Base-by-base conservation (phyloP, 2,113 vertebrate species). In the Cyprinus carpio region DNA sequence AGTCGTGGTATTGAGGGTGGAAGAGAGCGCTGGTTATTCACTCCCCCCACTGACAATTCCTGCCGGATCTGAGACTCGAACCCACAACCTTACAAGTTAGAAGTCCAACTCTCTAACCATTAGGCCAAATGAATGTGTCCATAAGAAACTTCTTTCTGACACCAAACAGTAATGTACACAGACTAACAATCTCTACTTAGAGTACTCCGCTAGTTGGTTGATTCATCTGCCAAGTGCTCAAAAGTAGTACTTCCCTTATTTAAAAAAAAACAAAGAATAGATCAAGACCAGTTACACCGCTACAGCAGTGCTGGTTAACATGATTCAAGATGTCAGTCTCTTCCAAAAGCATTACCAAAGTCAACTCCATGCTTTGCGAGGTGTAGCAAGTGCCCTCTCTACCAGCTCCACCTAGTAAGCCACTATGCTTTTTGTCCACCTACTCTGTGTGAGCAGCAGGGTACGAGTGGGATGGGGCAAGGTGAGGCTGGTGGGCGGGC, bases 401-500 rank as follows among this genome's bases (percentile, higher is more conserved):
- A 75, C 87, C 71, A 85, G 79, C 69, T 34, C 49, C 79, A 81
- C 58, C 87, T 80, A 76, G 83, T 56, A 67, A 67, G 67, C 74
- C 16, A 15, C 85, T 92, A 89, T 89, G 72, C 88, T 92, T 91
- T 88, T 91, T 92, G 90, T 90, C 91, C 93, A 88, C 94, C 93
- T 92, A 93, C 94, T 95, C 92, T 87, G 85, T 88, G 89, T 89
- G 88, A 75, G 93, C 90, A 88, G 91, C 91, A 85, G 91, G 90
- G 90, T 88, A 37, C 54, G 77, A 83, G 81, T 84, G 82, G 82
- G 85, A 77, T 51, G 77, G 37, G 85, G 90, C 89, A 92, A 93
- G 93, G 94, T 93, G 93, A 94, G 91, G 92, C 88, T 92, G 91
- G 94, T 94, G 93, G 94, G 93, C 90, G 92, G 91, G 86, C 84